Evolutionary conservation across 2,797 vertebrate species (phyloP).

Genomic region (Scolopax bukidnonensis): DNA sequence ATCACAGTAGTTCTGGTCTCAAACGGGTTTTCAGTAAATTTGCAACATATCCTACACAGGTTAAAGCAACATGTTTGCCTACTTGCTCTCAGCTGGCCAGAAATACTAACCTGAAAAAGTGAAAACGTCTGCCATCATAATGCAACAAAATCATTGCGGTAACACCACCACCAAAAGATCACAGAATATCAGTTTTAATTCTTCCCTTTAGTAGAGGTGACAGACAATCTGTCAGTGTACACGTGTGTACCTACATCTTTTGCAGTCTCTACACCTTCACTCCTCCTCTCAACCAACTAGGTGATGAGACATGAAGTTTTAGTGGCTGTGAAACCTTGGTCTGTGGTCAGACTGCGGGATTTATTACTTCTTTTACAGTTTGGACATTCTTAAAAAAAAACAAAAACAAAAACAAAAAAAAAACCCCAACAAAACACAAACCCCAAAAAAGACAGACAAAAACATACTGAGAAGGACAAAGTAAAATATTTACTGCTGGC

Average conservation of each 20-base stretch:
- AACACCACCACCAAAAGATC: background rate
- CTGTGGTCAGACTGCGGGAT: constrained; percentile 28
- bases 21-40: background rate
- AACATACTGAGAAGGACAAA: constrained; percentile 47
- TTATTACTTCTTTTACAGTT: constrained; percentile 25
- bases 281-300: background rate
- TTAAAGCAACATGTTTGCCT: background rate
- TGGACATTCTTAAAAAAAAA: constrained; percentile 25
- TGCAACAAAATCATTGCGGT: background rate
- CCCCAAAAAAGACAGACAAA: constrained; percentile 37
- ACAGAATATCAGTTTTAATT: background rate
- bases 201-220: background rate
- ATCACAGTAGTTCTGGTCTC: background rate
- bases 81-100: background rate
- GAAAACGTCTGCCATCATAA: background rate
- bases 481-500: constrained; percentile 69
- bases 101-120: background rate
- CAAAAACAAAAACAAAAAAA: too few relatives aligned
- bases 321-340: background rate
- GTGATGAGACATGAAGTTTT: constrained; percentile 24
- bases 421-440: background rate
- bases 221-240: background rate
- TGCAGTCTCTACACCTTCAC: background rate
- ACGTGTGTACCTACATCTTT: background rate
- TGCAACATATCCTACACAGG: background rate